phyloP scores from a whole-genome alignment of 1,140 invertebrate genomes.

The Aphelinus certus region DNA sequence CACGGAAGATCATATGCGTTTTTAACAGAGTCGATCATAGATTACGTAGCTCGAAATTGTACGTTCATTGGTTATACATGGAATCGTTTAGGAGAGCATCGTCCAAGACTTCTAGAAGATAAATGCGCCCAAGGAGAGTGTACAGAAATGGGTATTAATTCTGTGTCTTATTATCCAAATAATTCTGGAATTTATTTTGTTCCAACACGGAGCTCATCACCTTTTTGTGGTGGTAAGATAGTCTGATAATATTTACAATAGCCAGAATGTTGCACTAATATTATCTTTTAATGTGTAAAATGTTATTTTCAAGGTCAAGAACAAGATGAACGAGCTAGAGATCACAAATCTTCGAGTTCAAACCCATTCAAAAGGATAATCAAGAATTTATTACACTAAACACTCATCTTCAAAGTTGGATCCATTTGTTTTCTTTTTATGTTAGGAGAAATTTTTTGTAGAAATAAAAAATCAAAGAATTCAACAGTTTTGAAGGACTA shows the following conservation, averaged over 20 bases:
- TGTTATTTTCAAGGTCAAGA: no score
- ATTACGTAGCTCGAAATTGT: conserved; percentile 59
- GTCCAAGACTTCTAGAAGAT: conserved; percentile 41
- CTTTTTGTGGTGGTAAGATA: conserved; percentile 39
- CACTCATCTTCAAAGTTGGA: no score
- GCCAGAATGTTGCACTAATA: not conserved
- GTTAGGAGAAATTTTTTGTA: no score
- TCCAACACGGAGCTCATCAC: conserved; percentile 29
- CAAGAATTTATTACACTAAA: no score
- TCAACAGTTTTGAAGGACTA: no score
- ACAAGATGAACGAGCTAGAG: no score
- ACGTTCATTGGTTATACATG: conserved; percentile 66
- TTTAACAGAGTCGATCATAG: conserved; percentile 67
- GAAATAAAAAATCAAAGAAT: no score
- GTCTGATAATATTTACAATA: not conserved
- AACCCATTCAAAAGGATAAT: no score
- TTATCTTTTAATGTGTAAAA: no score
- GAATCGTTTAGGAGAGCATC: conserved; percentile 60
- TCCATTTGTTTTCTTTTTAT: no score
- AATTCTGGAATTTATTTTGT: conserved; percentile 38
- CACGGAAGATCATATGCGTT: conserved; percentile 69
- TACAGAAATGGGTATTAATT: conserved; percentile 48
- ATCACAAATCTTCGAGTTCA: no score
- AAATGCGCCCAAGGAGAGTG: conserved; percentile 45
- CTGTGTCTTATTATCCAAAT: conserved; percentile 33